phyloP scores from a whole-genome alignment of 2,888 invertebrate genomes.

The Silvanus unidentatus region DNA sequence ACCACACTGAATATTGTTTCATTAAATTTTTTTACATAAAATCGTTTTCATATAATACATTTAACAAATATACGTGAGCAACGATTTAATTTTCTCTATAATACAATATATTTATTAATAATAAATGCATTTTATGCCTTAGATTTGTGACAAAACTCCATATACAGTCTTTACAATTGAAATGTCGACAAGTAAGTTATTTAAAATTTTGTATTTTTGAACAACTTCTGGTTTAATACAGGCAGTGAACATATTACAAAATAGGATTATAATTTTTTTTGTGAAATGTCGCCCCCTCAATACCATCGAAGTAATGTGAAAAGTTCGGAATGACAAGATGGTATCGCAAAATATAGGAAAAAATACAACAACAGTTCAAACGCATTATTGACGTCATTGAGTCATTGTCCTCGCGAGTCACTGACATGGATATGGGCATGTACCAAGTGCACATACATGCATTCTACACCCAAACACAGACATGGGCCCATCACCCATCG shows the following conservation, averaged over 20 bases:
- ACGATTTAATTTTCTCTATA: background rate
- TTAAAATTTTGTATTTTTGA: background rate
- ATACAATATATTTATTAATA: constrained; percentile 9
- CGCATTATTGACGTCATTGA: constrained; percentile 22
- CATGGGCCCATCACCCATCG: background rate
- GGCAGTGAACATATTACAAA: background rate
- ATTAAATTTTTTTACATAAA: no score
- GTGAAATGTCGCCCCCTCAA: background rate
- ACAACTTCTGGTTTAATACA: background rate
- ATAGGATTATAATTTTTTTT: background rate
- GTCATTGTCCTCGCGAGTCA: constrained; percentile 28
- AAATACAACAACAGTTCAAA: constrained; percentile 3
- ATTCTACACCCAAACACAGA: background rate
- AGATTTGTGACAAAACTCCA: constrained; percentile 13
- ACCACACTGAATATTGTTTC: no score
- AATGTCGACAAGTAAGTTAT: no score
- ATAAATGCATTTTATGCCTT: constrained; percentile 31
- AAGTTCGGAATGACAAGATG: constrained; percentile 4
- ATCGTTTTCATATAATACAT: background rate
- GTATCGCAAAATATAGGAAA: no score
- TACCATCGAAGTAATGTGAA: constrained; percentile 12
- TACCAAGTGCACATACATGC: constrained; percentile 2
- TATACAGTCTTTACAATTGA: constrained; percentile 17
- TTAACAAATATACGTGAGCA: constrained; percentile 1
- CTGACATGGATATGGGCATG: constrained; percentile 15